Conservation (phyloP, 2,888 invertebrate genomes). For the Dastarcus helophoroides region DNA sequence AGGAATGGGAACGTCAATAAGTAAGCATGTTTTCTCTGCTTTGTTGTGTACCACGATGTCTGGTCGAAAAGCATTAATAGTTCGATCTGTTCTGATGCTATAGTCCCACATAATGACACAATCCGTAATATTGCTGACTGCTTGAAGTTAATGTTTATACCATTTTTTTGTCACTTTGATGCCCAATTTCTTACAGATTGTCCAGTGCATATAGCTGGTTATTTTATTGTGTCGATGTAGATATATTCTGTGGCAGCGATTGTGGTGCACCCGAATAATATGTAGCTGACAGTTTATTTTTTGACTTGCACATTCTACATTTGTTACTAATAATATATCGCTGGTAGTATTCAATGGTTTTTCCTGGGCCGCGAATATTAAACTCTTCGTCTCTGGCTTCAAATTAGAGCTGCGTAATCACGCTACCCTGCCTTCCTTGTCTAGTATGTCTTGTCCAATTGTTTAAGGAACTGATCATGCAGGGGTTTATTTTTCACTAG, state of each 20-base stretch:
- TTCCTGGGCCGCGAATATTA: conserved; percentile 13
- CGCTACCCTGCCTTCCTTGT: conserved; percentile 7
- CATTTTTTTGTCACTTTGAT: no score
- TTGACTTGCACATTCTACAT: conserved; percentile 13
- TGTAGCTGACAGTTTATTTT: conserved; percentile 12
- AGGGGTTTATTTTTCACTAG: conserved; percentile 10
- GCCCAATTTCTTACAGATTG: no score
- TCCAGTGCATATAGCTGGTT: no score
- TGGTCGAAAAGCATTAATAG: conserved; percentile 9
- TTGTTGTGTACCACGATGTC: conserved; percentile 9
- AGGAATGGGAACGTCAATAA: no score
- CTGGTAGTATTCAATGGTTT: conserved; percentile 10
- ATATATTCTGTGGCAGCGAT: conserved; percentile 13
- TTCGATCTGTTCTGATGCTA: conserved; percentile 10
- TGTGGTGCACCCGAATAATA: conserved; percentile 10
- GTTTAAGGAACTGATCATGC: conserved; percentile 10
- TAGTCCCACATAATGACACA: conserved; percentile 11
- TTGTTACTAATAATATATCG: conserved; percentile 12
- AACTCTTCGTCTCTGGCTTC: conserved; percentile 15
- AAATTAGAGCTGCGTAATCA: conserved; percentile 12
- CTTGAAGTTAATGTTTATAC: no score
- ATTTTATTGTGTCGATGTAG: conserved; percentile 12
- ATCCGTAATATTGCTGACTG: no score
- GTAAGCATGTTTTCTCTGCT: background rate
- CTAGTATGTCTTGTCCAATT: conserved; percentile 8